These are phyloP conservation scores for Hemicentrotus pulcherrimus DNA, from an alignment of 35 echinoderm and acorn worm genomes.

Conservation along the genomic window DNA sequence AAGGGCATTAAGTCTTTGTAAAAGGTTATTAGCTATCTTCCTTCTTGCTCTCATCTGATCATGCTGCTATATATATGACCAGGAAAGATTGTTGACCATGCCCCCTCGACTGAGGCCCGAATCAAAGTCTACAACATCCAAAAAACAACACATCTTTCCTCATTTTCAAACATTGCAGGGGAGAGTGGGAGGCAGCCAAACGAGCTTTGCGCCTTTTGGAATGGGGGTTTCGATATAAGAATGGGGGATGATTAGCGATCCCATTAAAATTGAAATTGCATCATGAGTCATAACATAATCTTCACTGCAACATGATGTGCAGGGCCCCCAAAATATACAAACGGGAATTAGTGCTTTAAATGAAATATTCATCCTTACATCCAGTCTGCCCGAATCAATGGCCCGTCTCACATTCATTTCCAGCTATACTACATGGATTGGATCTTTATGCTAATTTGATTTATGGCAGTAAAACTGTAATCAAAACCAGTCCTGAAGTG, in stretches of 20 bases:
- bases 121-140: no score
- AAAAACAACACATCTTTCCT: no score
- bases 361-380: neutral
- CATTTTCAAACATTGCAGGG: no score
- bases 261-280: neutral
- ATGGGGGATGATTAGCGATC: neutral
- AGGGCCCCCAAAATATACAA: neutral
- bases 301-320: neutral
- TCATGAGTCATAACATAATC: neutral
- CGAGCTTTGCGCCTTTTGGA: no score
- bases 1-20: no score
- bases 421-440: neutral
- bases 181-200: no score
- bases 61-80: no score
- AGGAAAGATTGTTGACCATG: no score
- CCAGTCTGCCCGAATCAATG: neutral
- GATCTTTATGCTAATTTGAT: constrained; percentile 5
- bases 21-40: no score
- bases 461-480: neutral
- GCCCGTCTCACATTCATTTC: neutral
- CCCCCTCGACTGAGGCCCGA: no score
- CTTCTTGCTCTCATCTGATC: no score
- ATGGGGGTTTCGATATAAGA: neutral
- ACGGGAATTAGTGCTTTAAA: neutral
- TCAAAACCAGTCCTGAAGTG: neutral